A percentile compares a stretch with the other conserved stretches of the same genome.
Evolutionary conservation across 2,797 vertebrate genomes (phyloP).

Genomic region (Acanthurus tractus): DNA sequence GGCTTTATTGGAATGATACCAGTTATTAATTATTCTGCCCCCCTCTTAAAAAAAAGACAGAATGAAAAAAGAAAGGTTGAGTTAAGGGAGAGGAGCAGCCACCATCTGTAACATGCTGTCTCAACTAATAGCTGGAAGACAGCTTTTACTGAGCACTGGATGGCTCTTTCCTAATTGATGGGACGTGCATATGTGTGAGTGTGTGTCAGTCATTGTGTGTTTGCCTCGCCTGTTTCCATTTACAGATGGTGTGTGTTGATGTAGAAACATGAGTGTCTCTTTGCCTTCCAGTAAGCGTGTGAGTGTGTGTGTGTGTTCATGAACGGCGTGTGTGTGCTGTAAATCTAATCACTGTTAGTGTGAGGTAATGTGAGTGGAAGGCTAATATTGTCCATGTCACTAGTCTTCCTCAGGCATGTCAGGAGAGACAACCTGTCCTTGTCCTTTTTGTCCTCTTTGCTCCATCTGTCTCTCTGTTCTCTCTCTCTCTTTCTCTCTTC

Average conservation of each 20-base stretch:
- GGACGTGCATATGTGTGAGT: constrained; percentile 39
- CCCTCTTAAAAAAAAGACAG: constrained; percentile 62
- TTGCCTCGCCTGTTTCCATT: constrained; percentile 36
- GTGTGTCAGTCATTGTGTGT: constrained; percentile 27
- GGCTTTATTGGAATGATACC: constrained; percentile 85
- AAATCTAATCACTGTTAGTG: constrained; percentile 67
- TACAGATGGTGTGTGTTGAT: constrained; percentile 45
- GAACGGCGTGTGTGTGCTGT: constrained; percentile 10
- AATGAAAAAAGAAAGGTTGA: constrained; percentile 52
- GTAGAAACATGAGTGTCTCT: constrained; percentile 15
- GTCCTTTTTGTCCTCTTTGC: constrained; percentile 43
- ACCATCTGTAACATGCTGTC: constrained; percentile 77
- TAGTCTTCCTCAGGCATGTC: constrained; percentile 39
- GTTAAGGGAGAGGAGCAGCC: constrained; percentile 68
- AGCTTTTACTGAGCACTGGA: constrained; percentile 78
- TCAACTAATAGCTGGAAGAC: constrained; percentile 77
- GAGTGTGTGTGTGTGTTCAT: constrained; percentile 7
- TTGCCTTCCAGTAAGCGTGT: constrained; percentile 17
- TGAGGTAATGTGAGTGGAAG: constrained; percentile 67
- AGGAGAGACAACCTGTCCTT: constrained; percentile 57
- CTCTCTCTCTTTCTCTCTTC: constrained; percentile 19
- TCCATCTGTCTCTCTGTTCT: constrained; percentile 33
- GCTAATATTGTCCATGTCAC: constrained; percentile 65
- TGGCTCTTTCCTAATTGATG: constrained; percentile 73
- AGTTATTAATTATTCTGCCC: constrained; percentile 81